These are phyloP conservation scores for Brachionus plicatilis DNA, from an alignment of 1,140 invertebrate species.

Conservation along the genomic window DNA sequence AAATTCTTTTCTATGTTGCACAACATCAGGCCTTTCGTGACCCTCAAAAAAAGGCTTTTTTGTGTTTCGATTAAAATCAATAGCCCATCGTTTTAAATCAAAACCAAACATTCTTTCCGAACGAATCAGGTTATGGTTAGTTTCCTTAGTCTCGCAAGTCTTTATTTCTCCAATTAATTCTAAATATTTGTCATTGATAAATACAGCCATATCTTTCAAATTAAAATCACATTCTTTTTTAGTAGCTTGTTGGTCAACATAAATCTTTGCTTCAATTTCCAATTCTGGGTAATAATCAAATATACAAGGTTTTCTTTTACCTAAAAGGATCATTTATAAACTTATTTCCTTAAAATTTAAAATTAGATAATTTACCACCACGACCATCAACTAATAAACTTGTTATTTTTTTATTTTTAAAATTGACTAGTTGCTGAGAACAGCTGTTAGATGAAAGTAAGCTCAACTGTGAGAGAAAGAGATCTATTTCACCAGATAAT, in stretches of 20 bases:
- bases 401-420: neutral
- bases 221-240: neutral
- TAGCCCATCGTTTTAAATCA: neutral
- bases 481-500: neutral
- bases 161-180: too few relatives aligned
- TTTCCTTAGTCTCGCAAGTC: neutral
- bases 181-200: neutral
- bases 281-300: slow-evolving; percentile 11
- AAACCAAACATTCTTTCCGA: neutral
- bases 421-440: neutral
- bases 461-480: neutral
- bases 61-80: neutral
- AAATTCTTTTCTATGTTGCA: neutral
- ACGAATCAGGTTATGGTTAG: neutral
- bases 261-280: slow-evolving; percentile 1
- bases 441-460: neutral
- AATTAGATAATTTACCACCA: too few relatives aligned
- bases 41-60: neutral
- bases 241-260: neutral
- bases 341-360: too few relatives aligned
- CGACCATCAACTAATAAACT: too few relatives aligned
- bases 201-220: neutral
- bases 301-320: neutral
- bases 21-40: neutral
- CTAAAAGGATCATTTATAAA: neutral